Evolutionary conservation across 1,140 invertebrate genomes (phyloP).

Genomic region (Dendrolimus kikuchii): DNA sequence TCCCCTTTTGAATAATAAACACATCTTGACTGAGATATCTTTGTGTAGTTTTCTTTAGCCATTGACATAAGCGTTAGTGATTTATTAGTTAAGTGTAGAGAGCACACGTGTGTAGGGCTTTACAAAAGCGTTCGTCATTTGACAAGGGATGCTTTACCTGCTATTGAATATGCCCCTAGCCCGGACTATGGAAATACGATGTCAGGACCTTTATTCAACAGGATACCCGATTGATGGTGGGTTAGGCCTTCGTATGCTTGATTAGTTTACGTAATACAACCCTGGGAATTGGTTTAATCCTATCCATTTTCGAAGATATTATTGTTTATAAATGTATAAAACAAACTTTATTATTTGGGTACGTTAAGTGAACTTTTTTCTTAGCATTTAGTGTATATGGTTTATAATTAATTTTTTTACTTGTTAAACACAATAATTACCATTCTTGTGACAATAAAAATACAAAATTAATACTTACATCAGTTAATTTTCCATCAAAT

Average conservation of each 20-base stretch:
- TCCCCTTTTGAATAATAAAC: too few species aligned
- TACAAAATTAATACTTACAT: background rate
- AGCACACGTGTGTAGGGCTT: slow-evolving; percentile 19
- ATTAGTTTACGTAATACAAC: slow-evolving; percentile 19
- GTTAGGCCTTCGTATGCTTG: slow-evolving; percentile 31
- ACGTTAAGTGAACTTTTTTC: too few species aligned
- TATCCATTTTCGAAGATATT: too few species aligned
- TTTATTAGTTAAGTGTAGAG: slow-evolving; percentile 11
- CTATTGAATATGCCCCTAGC: slow-evolving; percentile 31
- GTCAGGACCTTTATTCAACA: slow-evolving; percentile 33
- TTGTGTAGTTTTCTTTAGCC: too few species aligned
- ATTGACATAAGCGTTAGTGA: slow-evolving; percentile 3
- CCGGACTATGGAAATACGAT: slow-evolving; percentile 18
- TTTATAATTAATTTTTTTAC: too few species aligned
- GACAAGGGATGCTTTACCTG: slow-evolving; percentile 46
- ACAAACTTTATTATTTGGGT: too few species aligned
- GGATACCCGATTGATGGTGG: slow-evolving; percentile 41
- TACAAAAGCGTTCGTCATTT: slow-evolving; percentile 13
- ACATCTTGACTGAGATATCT: too few species aligned
- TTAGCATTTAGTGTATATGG: too few species aligned
- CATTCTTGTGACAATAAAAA: slow-evolving; percentile 4
- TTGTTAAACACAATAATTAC: too few species aligned
- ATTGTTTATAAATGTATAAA: too few species aligned
- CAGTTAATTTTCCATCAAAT: background rate
- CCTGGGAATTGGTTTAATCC: too few species aligned